These are phyloP conservation scores for Plebejus melissa DNA, from an alignment of 2,888 invertebrate genomes.

Conservation along the genomic window DNA sequence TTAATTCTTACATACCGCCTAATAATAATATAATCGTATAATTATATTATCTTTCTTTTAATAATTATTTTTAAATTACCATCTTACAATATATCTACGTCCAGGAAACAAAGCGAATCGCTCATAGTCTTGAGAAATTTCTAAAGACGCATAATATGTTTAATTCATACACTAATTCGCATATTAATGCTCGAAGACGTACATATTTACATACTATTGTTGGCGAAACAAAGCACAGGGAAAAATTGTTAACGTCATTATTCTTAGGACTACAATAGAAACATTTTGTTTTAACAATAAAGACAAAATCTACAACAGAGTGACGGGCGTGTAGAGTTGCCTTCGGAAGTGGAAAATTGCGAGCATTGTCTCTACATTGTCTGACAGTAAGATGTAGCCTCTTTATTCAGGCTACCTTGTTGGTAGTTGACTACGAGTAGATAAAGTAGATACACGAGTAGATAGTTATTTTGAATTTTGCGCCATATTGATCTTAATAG, in stretches of 20 bases:
- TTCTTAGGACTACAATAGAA: conserved; percentile 34
- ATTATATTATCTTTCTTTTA: background rate
- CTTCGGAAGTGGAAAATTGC: conserved; percentile 39
- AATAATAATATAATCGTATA: background rate
- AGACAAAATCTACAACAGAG: conserved; percentile 36
- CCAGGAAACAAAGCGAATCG: background rate
- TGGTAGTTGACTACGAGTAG: background rate
- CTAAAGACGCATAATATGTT: conserved; percentile 1
- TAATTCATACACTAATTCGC: conserved; percentile 18
- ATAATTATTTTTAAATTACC: background rate
- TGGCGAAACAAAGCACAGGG: conserved; percentile 38
- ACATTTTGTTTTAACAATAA: conserved; percentile 37
- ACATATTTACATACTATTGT: conserved; percentile 43
- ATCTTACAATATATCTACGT: background rate
- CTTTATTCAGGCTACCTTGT: conserved; percentile 3
- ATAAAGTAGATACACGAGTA: background rate
- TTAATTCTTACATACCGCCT: background rate
- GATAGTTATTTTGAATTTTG: background rate
- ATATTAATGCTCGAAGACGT: conserved; percentile 31
- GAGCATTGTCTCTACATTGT: conserved; percentile 35
- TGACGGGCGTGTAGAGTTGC: conserved; percentile 36
- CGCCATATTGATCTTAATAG: background rate
- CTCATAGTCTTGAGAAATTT: conserved; percentile 3
- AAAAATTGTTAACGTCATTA: conserved; percentile 39
- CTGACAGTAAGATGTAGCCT: conserved; percentile 14